Base-by-base conservation (phyloP, 1,140 invertebrate species). In the Liolophura sinensis region DNA sequence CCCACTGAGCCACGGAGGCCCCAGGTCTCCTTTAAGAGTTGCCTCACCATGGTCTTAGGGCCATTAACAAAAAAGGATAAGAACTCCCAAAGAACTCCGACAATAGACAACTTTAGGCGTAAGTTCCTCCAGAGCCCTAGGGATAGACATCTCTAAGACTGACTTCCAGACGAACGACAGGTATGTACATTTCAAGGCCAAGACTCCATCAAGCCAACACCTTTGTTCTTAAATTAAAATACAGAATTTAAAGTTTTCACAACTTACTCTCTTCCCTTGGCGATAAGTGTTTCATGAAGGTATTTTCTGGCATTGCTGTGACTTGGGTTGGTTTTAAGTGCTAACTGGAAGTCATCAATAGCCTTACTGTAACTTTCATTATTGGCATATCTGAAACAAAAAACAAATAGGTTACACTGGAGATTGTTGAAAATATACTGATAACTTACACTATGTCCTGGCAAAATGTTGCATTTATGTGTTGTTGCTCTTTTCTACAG, bases 301-400 rank as follows among this genome's bases (percentile, higher is more conserved):
- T 97, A 98, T 84, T 96, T 96, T 60, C 92, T 89, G 51, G 94
- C 95, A 88, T 98, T 97, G n/a, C 89, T 89, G 86, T 98, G 95
- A 64, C 89, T 92, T 22, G 91, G 91, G 85, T 97, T 95, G 20
- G 94, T 80, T 79, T 92, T 91, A 46, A 97, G 85, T 3, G 95
- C 95, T 46, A 90, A 90, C 85, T 96, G 93, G 87, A 98, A 97
- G 85, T 97, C 95, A 76, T 94, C 92, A 73, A 97, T 92, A 5
- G 95, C 96, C 80, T 94, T 95, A 73, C 92, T 90, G 84, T 95
- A 97, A 78, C 90, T 95, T 55, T 93, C 93, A 82, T 92, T 94
- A 79, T 98, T 97, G 15, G 95, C 95, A 86, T 94, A 96, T 68
- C 89, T 90, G 73, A 51, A 77, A 77, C 18, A 64, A 74, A 73